Evolutionary conservation across 2,888 invertebrate species (phyloP), one percentile per base, ranked within the genome.

Genomic region (Dysmachus trigonus): DNA sequence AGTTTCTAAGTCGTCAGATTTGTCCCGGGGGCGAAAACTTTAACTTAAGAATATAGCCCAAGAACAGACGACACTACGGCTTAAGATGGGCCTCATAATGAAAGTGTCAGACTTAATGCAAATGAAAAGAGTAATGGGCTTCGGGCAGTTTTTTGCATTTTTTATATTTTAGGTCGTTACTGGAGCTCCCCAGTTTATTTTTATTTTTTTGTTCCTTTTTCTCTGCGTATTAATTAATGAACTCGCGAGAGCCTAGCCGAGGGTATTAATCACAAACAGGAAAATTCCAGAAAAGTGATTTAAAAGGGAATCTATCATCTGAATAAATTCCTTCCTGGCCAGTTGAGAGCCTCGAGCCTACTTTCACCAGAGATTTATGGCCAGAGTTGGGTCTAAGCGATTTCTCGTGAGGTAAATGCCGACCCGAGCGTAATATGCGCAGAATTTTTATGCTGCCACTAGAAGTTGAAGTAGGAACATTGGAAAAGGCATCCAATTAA

Each of bases 71-170:
- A 35, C n/a, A 30, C 33, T 18, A 35, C 13, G 33, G 15, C 35
- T 18, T 74, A 74, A 33, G 74, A 35, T 74, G 35, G 33, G 74
- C 18, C 30, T 18, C 38, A 35, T 74, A 74, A 74, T 74, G 74
- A 74, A 74, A 74, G 35, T 74, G 74, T 74, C 74, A 74, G 35
- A 15, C 35, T 74, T 74, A 51, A 33, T 74, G 74, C 18, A 13
- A 33, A 74, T 18, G 74, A 18, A 74, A 74, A n/a, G 74, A 33
- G 74, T 74, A 74, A 74, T 74, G 74, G 74, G 18, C 31, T 74
- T 18, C 27, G 27, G 30, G 10, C 31, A 74, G 74, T 41, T 74
- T 71, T 74, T 35, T 74, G 74, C 35, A 74, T 76, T 76, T 76
- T 62, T 62, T 62, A 62, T 62, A 18, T 62, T 62, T 38, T 38